Base-by-base conservation (phyloP, 2,888 invertebrate species). In the Neoitamus cyanurus region DNA sequence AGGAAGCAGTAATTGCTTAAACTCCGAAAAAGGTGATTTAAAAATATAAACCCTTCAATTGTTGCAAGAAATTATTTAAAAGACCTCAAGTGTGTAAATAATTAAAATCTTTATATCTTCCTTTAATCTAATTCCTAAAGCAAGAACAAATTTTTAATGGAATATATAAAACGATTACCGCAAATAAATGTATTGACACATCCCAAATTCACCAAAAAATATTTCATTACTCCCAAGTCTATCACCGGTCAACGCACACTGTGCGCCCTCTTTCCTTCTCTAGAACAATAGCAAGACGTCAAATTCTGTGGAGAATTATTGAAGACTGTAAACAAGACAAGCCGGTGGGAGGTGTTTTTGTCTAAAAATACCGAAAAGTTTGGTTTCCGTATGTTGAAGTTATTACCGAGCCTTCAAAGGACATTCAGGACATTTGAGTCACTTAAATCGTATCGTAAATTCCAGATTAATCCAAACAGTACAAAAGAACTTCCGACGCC, bases 261-360 rank as follows among this genome's bases (percentile, higher is more conserved):
- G 1, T 5, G n/a, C 42, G 42, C 42, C 42, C n/a, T 42, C 42
- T 42, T 7, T 30, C 34, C 13, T 7, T 15, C 72, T 25, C 7
- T n/a, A 31, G 31, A 72, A 30, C 72, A 72, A 72, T 31, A 28
- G 28, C 36, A 77, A 77, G 13, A 42, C 13, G 46, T 77, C 46
- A 77, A 77, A 42, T 6, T 1, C 7, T 6, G 11, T 28, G 25
- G 28, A 30, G 13, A 77, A 11, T 46, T 77, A 28, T 30, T 5
- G 46, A 25, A 42, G 46, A 25, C 3, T 9, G 37, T 77, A 77
- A 77, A 77, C 77, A 77, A 77, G 31, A 30, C 30, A 11, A 36
- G 73, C 77, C 77, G 77, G 77, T 37, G 46, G 34, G 34, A 42
- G 42, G 34, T 25, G 75, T 75, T 75, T 36, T 58, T 58, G 20